phyloP scores from a whole-genome alignment of 2,888 invertebrate genomes.

The Lasius fuliginosus region DNA sequence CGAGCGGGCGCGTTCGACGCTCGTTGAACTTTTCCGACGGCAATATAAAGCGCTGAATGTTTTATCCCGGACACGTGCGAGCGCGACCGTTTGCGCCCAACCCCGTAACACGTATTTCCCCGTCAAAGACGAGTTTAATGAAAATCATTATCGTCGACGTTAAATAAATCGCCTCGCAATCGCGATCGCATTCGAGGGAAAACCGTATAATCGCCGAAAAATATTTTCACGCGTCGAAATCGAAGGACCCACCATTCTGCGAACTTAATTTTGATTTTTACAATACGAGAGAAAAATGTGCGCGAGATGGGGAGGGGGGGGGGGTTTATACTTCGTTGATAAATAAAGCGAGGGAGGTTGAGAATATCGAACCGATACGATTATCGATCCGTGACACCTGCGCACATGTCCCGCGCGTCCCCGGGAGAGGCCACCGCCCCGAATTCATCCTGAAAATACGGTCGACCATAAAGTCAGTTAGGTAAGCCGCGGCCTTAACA shows the following conservation, averaged over 20 bases:
- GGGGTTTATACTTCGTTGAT: not conserved
- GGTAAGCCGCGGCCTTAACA: slow-evolving; percentile 81
- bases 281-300: not conserved
- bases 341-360: not conserved
- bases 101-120: slow-evolving; percentile 14
- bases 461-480: slow-evolving; percentile 82
- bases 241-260: not conserved
- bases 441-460: slow-evolving; percentile 72
- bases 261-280: not conserved
- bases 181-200: not conserved
- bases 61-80: slow-evolving; percentile 64
- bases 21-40: slow-evolving; percentile 40
- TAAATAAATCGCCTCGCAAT: slow-evolving; percentile 13
- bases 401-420: slow-evolving; percentile 75
- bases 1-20: not conserved
- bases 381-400: slow-evolving; percentile 78
- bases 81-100: slow-evolving; percentile 9
- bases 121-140: slow-evolving; percentile 52
- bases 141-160: slow-evolving; percentile 41
- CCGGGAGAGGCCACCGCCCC: slow-evolving; percentile 56
- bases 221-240: not conserved
- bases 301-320: no score
- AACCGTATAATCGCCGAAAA: not conserved
- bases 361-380: slow-evolving; percentile 38
- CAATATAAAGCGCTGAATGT: slow-evolving; percentile 60